Conservation (phyloP, 2,797 vertebrate genomes). For the Benthosema pterotum region DNA sequence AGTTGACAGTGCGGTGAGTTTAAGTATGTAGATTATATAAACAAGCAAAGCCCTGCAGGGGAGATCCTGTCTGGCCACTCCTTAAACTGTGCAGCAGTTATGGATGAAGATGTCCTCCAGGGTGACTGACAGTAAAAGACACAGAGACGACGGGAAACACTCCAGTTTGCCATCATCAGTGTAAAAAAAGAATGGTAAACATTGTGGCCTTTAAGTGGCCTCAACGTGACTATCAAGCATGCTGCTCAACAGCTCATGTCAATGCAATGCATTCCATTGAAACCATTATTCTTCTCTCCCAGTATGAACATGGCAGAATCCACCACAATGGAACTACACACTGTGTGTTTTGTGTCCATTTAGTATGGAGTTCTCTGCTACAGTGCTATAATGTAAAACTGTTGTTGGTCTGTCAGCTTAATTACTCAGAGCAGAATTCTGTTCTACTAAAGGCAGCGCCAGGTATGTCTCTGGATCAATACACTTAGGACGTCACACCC, state of each 20-base stretch:
- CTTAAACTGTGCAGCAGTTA: conserved; percentile 10
- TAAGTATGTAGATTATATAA: conserved; percentile 1
- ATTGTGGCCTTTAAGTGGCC: conserved; percentile 9
- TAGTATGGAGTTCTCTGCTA: neutral
- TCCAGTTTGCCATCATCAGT: neutral
- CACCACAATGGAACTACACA: neutral
- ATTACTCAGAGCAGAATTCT: conserved; percentile 25
- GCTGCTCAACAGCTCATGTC: neutral
- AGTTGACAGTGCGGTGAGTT: neutral
- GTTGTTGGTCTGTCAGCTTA: conserved; percentile 16
- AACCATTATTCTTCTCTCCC: neutral
- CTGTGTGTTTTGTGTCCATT: neutral
- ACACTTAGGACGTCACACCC: conserved; percentile 27
- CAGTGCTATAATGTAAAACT: neutral
- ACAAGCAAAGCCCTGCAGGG: conserved; percentile 8
- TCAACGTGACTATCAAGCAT: neutral
- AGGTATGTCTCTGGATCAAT: conserved; percentile 14
- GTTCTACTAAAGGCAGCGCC: neutral
- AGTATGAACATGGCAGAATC: neutral
- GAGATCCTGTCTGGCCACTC: conserved; percentile 52
- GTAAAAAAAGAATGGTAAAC: neutral
- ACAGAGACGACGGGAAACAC: conserved; percentile 16
- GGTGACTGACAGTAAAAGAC: conserved; percentile 7
- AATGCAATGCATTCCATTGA: neutral
- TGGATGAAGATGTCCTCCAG: neutral